Percentiles rank a stretch among this genome's conserved stretches.
phyloP scores from a whole-genome alignment of 1,140 invertebrate genomes.

The Patella vulgata region DNA sequence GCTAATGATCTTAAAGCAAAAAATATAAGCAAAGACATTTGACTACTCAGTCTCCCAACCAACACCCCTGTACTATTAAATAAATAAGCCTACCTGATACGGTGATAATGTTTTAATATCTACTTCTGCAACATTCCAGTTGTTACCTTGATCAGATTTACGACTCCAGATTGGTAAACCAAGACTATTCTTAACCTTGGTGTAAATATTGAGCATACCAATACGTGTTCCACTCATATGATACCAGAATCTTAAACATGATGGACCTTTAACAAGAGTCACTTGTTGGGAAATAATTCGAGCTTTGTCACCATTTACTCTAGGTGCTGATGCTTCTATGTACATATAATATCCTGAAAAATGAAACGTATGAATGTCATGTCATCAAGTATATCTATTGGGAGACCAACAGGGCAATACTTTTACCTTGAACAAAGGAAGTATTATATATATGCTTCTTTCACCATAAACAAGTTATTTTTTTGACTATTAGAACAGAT shows the following conservation, averaged over 20 bases:
- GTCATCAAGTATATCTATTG: too few relatives aligned
- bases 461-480: too few relatives aligned
- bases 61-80: too few relatives aligned
- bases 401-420: too few relatives aligned
- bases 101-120: slow-evolving; percentile 26
- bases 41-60: too few relatives aligned
- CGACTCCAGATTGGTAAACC: slow-evolving; percentile 41
- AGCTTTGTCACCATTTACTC: slow-evolving; percentile 75
- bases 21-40: too few relatives aligned
- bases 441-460: too few relatives aligned
- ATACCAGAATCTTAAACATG: slow-evolving; percentile 72
- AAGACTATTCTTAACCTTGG: slow-evolving; percentile 31
- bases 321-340: slow-evolving; percentile 54
- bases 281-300: slow-evolving; percentile 69
- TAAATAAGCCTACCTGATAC: slow-evolving; percentile 41
- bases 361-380: neutral
- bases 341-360: slow-evolving; percentile 55
- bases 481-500: too few relatives aligned
- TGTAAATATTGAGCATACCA: slow-evolving; percentile 51
- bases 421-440: too few relatives aligned
- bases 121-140: slow-evolving; percentile 54
- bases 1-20: too few relatives aligned
- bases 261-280: slow-evolving; percentile 16
- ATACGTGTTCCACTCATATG: slow-evolving; percentile 67
- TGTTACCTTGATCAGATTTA: slow-evolving; percentile 49